Evolutionary conservation across 2,113 vertebrate species (phyloP), one percentile per base, ranked within the genome.

Genomic region (Esox niger): DNA sequence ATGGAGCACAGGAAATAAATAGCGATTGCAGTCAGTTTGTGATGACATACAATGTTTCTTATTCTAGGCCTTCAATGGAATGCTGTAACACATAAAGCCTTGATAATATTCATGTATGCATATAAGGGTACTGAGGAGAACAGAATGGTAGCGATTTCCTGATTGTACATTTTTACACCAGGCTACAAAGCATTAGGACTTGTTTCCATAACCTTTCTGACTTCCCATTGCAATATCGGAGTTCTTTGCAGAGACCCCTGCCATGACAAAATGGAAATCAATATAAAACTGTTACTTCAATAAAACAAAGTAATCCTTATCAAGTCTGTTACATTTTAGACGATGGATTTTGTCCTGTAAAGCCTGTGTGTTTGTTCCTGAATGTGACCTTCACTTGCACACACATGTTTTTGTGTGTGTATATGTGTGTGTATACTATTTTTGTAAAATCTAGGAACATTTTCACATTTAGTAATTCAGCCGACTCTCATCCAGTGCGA

Each of bases 291-390:
- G 7, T 52, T 21, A 52, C 21, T 52, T 52, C 47, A 15, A 23
- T 52, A 23, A 6, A 23, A 52, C 5, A 21, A 52, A n/a, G 6
- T 20, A 17, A 15, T 17, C 47, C 47, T 52, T 21, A 52, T 52
- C 47, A 52, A 6, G n/a, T 21, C 47, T 52, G 5, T 52, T 52
- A n/a, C 47, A 52, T 52, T 17, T 29, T 27, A 11, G 20, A 31
- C 30, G 32, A 29, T 27, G 57, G 46, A 56, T 26, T 71, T 60
- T 70, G 75, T 74, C 65, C 58, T 65, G 27, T 26, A 21, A 49
- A 71, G 33, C 59, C 49, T 61, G 57, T 4, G 58, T 59, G 61
- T 72, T 52, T 69, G 33, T 73, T 74, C 80, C 38, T 64, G 66
- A 78, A 79, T n/a, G n/a, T n/a, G n/a, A n/a, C n/a, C n/a, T n/a